Base-by-base conservation (phyloP, 1,140 invertebrate genomes). In the Drosophila seguyi region DNA sequence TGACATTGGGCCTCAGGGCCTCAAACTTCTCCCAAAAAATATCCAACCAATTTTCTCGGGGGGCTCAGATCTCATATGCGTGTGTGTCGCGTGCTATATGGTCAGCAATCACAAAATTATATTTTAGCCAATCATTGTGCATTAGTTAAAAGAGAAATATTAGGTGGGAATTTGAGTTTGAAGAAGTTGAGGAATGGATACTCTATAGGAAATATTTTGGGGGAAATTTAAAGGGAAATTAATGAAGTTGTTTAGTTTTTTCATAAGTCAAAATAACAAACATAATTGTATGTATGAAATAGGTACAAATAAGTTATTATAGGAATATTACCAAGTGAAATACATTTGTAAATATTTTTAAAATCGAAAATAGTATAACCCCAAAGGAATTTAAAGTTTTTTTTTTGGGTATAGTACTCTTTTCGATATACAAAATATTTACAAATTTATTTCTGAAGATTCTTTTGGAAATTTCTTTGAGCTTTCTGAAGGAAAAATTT, bases 51-150 rank as follows among this genome's bases (percentile, higher is more conserved):
- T 29, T 41, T 25, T 50, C 41, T 55, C 29, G 50, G 20, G 44
- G n/a, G 22, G 16, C 16, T 25, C 41, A n/a, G 1, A 25, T 4
- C 16, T 45, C 13, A 31, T 16, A 63, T 69, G 48, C 44, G 58
- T 63, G 42, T 79, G 61, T 90, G 86, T 90, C 86, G 86, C 86
- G 86, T 90, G 86, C 86, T 86, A 73, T 71, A 55, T 52, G 20
- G 34, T 7, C 69, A 61, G 74, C 80, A 90, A 81, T 67, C 55
- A 69, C 47, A 75, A 62, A 81, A 79, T 66, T 66, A 80, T 79
- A 62, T 58, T 77, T 81, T 78, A 61, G 62, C 72, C 63, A 88
- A 79, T 48, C 72, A 84, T 80, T 78, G 47, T 67, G 53, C 60
- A 84, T 90, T 90, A 85, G 80, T 69, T 72, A 69, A 72, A 69